Base-by-base conservation (phyloP, 2,113 vertebrate species). In the Phyllopteryx taeniolatus region DNA sequence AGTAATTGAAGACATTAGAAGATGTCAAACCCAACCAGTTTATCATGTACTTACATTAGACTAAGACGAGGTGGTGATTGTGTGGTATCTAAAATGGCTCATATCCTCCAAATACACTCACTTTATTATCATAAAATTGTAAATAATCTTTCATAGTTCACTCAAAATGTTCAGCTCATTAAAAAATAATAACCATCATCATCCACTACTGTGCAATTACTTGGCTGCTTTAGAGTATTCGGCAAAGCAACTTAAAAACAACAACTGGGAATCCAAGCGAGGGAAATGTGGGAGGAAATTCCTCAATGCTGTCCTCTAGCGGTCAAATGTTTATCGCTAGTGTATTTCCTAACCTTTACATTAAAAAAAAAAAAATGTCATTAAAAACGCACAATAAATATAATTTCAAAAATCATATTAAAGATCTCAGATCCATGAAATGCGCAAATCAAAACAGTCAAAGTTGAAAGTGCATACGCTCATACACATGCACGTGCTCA, bases 281-380 rank as follows among this genome's bases (percentile, higher is more conserved):
- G 0, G 31, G 22, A 12, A 8, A 35, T 20, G n/a, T n/a, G 2
- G 3, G 1, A 20, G 15, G 2, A 4, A 65, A 33, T 42, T 61
- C 69, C 59, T 39, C 60, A 85, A 84, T 53, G 70, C 67, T 77
- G 73, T 70, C 71, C n/a, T 75, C 4, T 12, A 72, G 75, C 63
- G 83, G 77, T 8, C 57, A 81, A 54, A 77, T 6, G n/a, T 5
- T 39, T 47, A 27, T 14, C 43, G 11, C n/a, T 44, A n/a, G 1
- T 63, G 35, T 6, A 51, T 47, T 47, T 57, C 3, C 0, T 27
- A 1, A 22, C 2, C 2, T 56, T n/a, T 56, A n/a, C 9, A 56
- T n/a, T 56, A 17, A 8, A 54, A 13, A 27, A 22, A 27, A 4
- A 13, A 13, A 27, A 60, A 2, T 11, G 3, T 8, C 54, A 27